These are phyloP conservation scores for Himantopus leucocephalus DNA, from an alignment of 2,113 vertebrate genomes.

Conservation along the genomic window DNA sequence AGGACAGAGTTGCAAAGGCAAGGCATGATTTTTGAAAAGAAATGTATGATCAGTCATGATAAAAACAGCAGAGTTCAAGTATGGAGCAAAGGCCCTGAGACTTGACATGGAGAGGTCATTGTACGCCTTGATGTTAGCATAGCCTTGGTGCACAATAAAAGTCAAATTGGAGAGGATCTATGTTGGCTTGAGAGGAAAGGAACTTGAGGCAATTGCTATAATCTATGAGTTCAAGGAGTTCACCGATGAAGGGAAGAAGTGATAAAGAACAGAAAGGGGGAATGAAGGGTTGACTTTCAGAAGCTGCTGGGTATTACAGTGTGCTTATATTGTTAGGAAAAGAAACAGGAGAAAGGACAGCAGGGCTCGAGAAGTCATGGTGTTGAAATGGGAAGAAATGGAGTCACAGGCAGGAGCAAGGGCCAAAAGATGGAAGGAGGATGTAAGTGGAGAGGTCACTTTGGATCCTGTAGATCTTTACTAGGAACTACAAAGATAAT, in stretches of 20 bases:
- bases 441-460: conserved; percentile 24
- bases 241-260: not conserved
- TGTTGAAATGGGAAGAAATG: not conserved
- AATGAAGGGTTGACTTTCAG: not conserved
- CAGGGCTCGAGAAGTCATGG: not conserved
- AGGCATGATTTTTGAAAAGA: conserved; percentile 8
- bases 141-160: not conserved
- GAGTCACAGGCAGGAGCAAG: not conserved
- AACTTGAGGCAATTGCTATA: not conserved
- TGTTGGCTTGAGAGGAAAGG: not conserved
- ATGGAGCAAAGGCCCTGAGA: conserved; percentile 45
- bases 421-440: conserved; percentile 25
- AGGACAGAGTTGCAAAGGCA: not conserved
- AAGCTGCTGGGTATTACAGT: conserved; percentile 12
- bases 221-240: conserved; percentile 49
- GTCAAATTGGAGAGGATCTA: not conserved
- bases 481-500: not conserved
- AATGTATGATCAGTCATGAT: conserved; percentile 27
- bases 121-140: conserved; percentile 35
- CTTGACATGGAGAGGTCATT: conserved; percentile 49
- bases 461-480: conserved; percentile 16
- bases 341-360: conserved; percentile 22
- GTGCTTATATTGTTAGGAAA: not conserved
- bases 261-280: not conserved
- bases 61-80: conserved; percentile 50